A percentile compares a stretch with the other conserved stretches of the same genome.
phyloP scores from a whole-genome alignment of 2,797 vertebrate genomes.

The Rhabdophis nuchalis region DNA sequence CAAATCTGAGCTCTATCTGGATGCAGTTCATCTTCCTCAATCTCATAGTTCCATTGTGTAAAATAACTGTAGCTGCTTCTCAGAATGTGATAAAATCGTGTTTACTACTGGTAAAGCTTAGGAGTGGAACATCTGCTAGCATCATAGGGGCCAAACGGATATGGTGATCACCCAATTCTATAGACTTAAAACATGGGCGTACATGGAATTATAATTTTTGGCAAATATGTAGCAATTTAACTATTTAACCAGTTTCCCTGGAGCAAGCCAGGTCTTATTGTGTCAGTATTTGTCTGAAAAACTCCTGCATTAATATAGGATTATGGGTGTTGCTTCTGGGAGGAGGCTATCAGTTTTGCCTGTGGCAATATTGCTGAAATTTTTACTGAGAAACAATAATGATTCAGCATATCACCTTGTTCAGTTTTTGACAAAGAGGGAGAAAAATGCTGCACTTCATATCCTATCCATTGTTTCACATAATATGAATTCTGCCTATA shows the following conservation, averaged over 20 bases:
- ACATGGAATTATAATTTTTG: not conserved
- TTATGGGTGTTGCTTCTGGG: not conserved
- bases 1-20: not conserved
- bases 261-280: rapidly evolving
- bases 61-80: not conserved
- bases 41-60: not conserved
- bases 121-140: not conserved
- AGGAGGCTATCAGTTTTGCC: not conserved
- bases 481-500: not conserved
- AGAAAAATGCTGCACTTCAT: not conserved
- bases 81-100: not conserved
- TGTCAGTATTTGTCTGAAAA: not conserved
- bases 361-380: not conserved
- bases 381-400: not conserved
- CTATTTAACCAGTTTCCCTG: slow-evolving; percentile 4
- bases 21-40: not conserved
- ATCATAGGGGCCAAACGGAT: not conserved
- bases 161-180: not conserved
- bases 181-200: not conserved
- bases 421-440: not conserved
- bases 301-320: not conserved
- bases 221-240: not conserved
- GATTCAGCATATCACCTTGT: not conserved
- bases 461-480: not conserved
- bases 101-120: not conserved